Evolutionary conservation across 2,113 vertebrate genomes (phyloP), one percentile per base, ranked within the genome.

Genomic region (Calidris pygmaea): DNA sequence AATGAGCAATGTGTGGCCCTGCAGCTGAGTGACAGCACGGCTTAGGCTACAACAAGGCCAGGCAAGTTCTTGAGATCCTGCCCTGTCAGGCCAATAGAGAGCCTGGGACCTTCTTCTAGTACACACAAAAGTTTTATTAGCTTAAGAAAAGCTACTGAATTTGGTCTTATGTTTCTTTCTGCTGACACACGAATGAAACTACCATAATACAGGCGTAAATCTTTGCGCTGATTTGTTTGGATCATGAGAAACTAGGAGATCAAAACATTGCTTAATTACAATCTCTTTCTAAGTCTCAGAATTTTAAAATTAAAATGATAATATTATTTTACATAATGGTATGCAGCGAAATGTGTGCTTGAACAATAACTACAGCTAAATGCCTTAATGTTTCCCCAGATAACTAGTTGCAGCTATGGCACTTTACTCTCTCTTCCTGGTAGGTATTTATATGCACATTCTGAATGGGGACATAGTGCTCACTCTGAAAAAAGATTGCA

Each of bases 231-330:
- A n/a, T 75, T 95, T 78, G 24, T 91, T 75, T 82, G 34, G 39
- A 47, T 75, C 7, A 1, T 79, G 58, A 94, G 58, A 76, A 94
- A 75, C 16, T 5, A 2, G 16, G 48, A 95, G 58, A 70, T 93
- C 80, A 93, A 92, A 96, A 59, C 34, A 48, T 8, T 55, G 35
- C 60, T 90, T 86, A 87, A 95, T 95, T 90, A 75, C 39, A 82
- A 34, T 78, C 7, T 77, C 75, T 66, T 85, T 62, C n/a, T 78
- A 87, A 72, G 72, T 72, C 84, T 81, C 89, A 43, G 37, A 30
- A 19, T 88, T 63, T 75, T 65, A 79, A 85, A 87, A 77, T 72
- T 27, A 85, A 91, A 79, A 79, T 35, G 2, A 27, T 91, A 30
- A 37, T 79, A n/a, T 74, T 87, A 78, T 94, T 96, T 93, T 95